Evolutionary conservation across 2,888 invertebrate genomes (phyloP).

Genomic region (Tryphoninae sp.): DNA sequence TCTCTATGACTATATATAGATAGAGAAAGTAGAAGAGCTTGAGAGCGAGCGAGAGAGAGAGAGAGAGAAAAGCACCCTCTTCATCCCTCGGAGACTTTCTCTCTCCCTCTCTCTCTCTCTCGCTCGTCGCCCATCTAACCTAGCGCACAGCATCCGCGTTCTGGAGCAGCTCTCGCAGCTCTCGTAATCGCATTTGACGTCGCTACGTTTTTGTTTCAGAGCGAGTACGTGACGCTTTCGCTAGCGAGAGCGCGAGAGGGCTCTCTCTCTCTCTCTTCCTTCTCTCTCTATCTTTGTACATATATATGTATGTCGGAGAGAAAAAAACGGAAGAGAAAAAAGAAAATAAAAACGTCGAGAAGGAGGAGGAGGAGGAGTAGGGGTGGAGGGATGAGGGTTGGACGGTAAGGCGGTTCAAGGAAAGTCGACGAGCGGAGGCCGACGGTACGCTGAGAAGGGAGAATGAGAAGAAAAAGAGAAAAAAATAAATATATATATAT

Average conservation of each 20-base stretch:
- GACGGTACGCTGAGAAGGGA: conserved; percentile 59
- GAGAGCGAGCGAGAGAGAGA: background rate
- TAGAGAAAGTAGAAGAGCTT: background rate
- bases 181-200: conserved; percentile 81
- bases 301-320: background rate
- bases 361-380: conserved; percentile 41
- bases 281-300: conserved; percentile 38
- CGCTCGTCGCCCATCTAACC: conserved; percentile 72
- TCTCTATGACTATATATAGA: background rate
- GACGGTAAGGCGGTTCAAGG: conserved; percentile 63
- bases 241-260: conserved; percentile 71
- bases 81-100: conserved; percentile 32
- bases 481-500: conserved; percentile 46
- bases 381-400: conserved; percentile 48
- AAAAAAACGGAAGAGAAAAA: conserved; percentile 50
- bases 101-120: conserved; percentile 24
- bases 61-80: conserved; percentile 36
- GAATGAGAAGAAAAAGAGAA: too few relatives aligned
- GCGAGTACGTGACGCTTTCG: conserved; percentile 80
- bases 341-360: conserved; percentile 43
- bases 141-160: conserved; percentile 79
- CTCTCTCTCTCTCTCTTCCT: conserved; percentile 65
- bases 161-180: conserved; percentile 80
- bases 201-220: conserved; percentile 81
- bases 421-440: conserved; percentile 63